Evolutionary conservation across 2,888 invertebrate genomes (phyloP).

Genomic region (Dryomyza anilis): DNA sequence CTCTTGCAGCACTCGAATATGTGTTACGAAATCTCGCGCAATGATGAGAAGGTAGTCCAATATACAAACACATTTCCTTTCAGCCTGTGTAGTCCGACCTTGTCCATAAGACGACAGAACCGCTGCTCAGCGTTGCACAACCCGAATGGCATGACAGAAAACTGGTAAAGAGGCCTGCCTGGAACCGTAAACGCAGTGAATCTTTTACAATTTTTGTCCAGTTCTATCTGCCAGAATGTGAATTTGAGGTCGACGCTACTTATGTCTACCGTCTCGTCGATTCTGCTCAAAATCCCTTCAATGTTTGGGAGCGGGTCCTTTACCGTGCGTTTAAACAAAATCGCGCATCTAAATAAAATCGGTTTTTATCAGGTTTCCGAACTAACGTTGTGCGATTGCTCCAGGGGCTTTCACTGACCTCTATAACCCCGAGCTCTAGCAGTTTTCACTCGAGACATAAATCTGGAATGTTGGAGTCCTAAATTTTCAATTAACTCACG

Average conservation of each 20-base stretch:
- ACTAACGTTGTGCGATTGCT: no score
- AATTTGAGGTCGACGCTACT: background rate
- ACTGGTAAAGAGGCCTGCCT: background rate
- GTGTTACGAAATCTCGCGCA: conserved; percentile 3
- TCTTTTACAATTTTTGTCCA: background rate
- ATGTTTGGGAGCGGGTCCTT: no score
- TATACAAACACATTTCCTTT: background rate
- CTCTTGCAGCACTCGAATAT: background rate
- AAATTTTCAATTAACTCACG: no score
- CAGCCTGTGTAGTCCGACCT: background rate
- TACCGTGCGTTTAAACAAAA: conserved; percentile 30
- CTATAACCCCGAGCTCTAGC: conserved; percentile 36
- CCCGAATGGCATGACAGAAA: background rate
- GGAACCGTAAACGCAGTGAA: background rate
- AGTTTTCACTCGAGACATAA: no score
- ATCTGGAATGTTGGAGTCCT: no score
- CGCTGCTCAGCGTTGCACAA: no score
- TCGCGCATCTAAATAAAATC: no score
- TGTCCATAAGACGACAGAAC: background rate
- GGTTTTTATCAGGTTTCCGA: no score
- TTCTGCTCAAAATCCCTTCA: no score
- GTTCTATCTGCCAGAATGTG: background rate
- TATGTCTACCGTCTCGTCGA: background rate
- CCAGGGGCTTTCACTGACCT: no score
- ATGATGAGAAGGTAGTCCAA: background rate